Evolutionary conservation across 64 coral and sea anemone genomes (phyloP).

Genomic region (Montipora efflorescens): DNA sequence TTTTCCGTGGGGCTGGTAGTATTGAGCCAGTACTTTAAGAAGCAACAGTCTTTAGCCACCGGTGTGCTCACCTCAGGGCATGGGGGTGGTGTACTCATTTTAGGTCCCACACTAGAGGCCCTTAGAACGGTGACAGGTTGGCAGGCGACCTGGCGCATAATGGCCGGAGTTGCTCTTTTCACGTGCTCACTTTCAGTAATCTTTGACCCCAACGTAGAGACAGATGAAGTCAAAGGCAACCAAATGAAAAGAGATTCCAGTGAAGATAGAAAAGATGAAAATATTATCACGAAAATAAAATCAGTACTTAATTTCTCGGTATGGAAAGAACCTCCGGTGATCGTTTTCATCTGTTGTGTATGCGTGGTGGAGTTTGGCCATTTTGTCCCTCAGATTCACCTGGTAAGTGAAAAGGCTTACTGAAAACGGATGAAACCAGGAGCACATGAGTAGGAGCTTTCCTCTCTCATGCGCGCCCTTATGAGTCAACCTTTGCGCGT

Average conservation of each 20-base stretch:
- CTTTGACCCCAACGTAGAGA: constrained; percentile 30
- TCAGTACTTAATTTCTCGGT: constrained; percentile 26
- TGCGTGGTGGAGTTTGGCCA: constrained; percentile 27
- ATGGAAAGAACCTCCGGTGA: constrained; percentile 58
- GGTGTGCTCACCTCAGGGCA: constrained; percentile 34
- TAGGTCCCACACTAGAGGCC: constrained; percentile 11
- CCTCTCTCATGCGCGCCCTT: too few relatives aligned
- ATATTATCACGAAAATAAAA: background rate
- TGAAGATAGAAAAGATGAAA: background rate
- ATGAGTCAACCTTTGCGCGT: too few relatives aligned
- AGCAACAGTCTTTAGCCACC: constrained; percentile 32
- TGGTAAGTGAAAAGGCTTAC: constrained; percentile 3
- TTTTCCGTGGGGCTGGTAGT: constrained; percentile 37
- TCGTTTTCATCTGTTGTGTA: background rate
- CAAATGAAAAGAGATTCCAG: background rate
- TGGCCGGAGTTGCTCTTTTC: constrained; percentile 22
- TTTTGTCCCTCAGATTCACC: constrained; percentile 41
- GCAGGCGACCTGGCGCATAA: constrained; percentile 49
- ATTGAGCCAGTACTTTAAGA: constrained; percentile 64
- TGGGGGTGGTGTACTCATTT: constrained; percentile 45
- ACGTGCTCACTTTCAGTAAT: constrained; percentile 47
- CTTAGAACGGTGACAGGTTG: constrained; percentile 48
- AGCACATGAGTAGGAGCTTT: too few relatives aligned
- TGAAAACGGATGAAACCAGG: too few relatives aligned
- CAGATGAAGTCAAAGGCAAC: background rate